Percentiles rank a stretch among this genome's conserved stretches.
Evolutionary conservation across 2,888 invertebrate species (phyloP).

Genomic region (Eristalis arbustorum): DNA sequence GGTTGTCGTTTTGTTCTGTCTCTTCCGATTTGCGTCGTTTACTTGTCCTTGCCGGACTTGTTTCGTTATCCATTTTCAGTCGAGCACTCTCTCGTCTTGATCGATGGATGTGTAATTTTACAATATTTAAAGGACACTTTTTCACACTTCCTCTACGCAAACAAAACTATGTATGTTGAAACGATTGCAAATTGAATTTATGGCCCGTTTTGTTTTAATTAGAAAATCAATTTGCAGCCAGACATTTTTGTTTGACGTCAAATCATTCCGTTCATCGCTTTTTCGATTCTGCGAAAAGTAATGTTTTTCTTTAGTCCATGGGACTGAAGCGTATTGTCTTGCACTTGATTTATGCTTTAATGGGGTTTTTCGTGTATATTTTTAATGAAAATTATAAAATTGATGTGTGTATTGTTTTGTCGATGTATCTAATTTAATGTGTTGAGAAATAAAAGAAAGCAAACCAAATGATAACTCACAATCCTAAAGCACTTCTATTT

Average conservation of each 20-base stretch:
- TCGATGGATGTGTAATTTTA: not conserved
- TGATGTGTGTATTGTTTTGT: not conserved
- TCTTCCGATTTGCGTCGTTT: constrained; percentile 63
- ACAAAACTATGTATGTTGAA: not conserved
- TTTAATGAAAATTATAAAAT: not conserved
- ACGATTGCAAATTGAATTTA: not conserved
- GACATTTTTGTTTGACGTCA: constrained; percentile 49
- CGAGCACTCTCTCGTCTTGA: not conserved
- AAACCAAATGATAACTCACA: not conserved
- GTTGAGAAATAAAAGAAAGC: not conserved
- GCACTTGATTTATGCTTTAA: not conserved
- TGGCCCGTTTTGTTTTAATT: constrained; percentile 18
- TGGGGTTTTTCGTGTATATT: not conserved
- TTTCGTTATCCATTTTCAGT: constrained; percentile 46
- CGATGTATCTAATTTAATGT: not conserved
- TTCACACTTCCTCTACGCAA: not conserved
- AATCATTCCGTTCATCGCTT: constrained; percentile 32
- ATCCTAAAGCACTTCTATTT: constrained; percentile 35
- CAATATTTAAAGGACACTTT: not conserved
- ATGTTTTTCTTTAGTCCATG: not conserved
- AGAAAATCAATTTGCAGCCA: constrained; percentile 60
- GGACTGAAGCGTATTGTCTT: not conserved
- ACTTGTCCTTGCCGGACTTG: constrained; percentile 13
- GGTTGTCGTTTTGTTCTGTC: constrained; percentile 29
- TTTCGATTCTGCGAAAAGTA: constrained; percentile 5